Evolutionary conservation across 2,113 vertebrate species (phyloP).

Genomic region (Barbus barbus): DNA sequence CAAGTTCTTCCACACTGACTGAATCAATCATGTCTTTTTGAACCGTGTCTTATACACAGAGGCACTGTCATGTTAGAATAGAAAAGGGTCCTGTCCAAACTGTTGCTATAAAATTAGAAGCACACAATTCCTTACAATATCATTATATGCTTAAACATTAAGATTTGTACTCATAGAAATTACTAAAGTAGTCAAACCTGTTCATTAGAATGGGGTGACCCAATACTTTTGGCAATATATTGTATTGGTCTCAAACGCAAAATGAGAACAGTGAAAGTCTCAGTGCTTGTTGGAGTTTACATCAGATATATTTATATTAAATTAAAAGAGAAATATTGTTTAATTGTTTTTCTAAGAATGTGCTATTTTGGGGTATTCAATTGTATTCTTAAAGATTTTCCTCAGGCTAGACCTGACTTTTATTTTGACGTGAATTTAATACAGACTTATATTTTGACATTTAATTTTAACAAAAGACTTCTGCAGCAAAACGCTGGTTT

Average conservation of each 20-base stretch:
- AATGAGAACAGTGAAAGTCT: neutral
- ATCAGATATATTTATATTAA: neutral
- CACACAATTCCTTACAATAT: no score
- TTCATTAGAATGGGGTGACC: no score
- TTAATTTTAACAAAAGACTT: neutral
- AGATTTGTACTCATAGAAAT: no score
- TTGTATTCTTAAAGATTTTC: neutral
- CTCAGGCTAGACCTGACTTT: neutral
- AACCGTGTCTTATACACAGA: no score
- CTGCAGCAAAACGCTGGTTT: neutral
- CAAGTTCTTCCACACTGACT: no score
- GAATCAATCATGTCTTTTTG: no score
- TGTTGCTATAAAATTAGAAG: no score
- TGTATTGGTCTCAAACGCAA: neutral
- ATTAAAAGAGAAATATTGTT: neutral
- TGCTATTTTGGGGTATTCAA: neutral
- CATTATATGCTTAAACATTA: no score
- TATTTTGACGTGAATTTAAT: neutral
- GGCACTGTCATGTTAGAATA: no score
- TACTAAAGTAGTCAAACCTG: no score
- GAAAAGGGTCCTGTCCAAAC: no score
- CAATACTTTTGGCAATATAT: no score
- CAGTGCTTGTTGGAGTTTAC: neutral
- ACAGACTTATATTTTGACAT: slow-evolving; percentile 1
- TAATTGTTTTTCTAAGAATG: neutral